phyloP scores from a whole-genome alignment of 2,888 invertebrate species.

The Campoletis raptor region DNA sequence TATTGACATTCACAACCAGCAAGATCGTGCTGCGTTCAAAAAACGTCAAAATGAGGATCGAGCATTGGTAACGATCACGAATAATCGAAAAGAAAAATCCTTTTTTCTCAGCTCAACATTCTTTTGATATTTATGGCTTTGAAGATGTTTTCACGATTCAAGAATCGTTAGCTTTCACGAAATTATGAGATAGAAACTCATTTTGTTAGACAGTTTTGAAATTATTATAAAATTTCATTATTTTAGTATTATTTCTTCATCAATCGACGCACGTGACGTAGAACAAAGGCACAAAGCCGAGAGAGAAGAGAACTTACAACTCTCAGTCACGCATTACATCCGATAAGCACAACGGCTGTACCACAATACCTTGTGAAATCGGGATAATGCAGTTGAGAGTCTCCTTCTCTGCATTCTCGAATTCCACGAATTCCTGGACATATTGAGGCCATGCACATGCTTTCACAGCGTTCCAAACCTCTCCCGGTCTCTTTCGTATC shows the following conservation, averaged over 20 bases:
- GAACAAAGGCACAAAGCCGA: background rate
- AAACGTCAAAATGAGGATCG: background rate
- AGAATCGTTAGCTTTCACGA: background rate
- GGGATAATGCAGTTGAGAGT: constrained; percentile 74
- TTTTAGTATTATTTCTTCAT: background rate
- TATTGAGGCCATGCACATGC: constrained; percentile 14
- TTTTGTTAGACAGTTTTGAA: background rate
- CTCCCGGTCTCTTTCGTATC: constrained; percentile 22
- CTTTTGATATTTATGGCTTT: background rate
- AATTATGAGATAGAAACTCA: background rate
- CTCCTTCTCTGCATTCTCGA: constrained; percentile 27
- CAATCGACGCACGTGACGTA: background rate
- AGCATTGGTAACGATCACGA: background rate
- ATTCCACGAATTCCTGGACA: constrained; percentile 25
- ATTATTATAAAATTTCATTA: too few relatives aligned
- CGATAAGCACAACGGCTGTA: constrained; percentile 25
- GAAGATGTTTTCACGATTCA: background rate
- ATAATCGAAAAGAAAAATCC: background rate
- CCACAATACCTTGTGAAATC: constrained; percentile 74
- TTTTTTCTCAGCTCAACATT: background rate
- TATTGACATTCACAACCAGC: background rate
- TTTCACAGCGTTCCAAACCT: background rate
- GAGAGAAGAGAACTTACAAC: background rate
- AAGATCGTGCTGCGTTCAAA: background rate
- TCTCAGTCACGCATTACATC: constrained; percentile 36